Evolutionary conservation across 2,113 vertebrate genomes (phyloP).

Genomic region (Genyomyrus donnyi): DNA sequence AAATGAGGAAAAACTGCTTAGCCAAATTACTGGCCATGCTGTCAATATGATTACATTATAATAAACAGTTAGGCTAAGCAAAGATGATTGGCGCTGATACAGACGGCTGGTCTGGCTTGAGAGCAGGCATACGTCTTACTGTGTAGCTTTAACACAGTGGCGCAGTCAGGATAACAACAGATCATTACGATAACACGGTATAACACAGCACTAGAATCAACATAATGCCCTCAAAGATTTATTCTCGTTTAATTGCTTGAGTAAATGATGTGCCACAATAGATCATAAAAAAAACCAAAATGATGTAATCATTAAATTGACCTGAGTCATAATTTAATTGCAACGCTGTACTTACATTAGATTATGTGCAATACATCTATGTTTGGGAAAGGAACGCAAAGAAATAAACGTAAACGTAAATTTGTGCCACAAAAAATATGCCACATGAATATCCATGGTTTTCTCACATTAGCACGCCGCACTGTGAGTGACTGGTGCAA

Average conservation of each 20-base stretch:
- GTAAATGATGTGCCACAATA: constrained; percentile 29
- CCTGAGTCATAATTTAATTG: constrained; percentile 58
- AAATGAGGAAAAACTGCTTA: constrained; percentile 70
- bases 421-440: background rate
- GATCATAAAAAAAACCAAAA: background rate
- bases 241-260: background rate
- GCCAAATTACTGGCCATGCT: constrained; percentile 48
- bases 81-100: constrained; percentile 26
- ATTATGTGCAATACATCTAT: background rate
- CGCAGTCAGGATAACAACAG: background rate
- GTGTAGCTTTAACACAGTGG: too few relatives aligned
- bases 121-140: background rate
- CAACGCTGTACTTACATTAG: background rate
- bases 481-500: background rate
- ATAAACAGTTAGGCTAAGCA: constrained; percentile 56
- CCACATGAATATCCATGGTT: background rate
- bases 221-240: background rate
- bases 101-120: constrained; percentile 40
- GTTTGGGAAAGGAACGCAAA: background rate
- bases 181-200: constrained; percentile 43
- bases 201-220: constrained; percentile 13
- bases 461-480: background rate
- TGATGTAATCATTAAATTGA: constrained; percentile 63
- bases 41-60: constrained; percentile 55
- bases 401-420: background rate